These are phyloP conservation scores for Nasonia oneida DNA, from an alignment of 2,888 invertebrate species.

Conservation along the genomic window DNA sequence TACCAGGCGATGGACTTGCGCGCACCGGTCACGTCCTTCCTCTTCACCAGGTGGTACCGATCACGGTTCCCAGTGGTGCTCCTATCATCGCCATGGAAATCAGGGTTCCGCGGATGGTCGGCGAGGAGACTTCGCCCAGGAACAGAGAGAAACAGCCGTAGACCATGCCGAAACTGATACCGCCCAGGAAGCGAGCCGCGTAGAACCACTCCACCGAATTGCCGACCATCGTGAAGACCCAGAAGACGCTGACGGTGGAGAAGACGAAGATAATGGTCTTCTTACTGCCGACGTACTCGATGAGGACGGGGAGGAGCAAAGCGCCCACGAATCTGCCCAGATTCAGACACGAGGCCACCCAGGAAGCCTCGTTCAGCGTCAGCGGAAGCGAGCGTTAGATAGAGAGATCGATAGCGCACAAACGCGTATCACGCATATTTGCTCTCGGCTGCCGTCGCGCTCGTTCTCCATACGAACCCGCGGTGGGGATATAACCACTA, in stretches of 20 bases:
- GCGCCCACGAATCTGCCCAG: conserved; percentile 68
- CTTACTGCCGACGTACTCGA: conserved; percentile 65
- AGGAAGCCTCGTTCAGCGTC: conserved; percentile 66
- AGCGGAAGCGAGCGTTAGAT: conserved; percentile 51
- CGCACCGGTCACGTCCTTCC: not conserved
- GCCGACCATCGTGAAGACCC: conserved; percentile 65
- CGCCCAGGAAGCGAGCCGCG: conserved; percentile 63
- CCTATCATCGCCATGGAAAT: conserved; percentile 70
- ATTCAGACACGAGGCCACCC: conserved; percentile 68
- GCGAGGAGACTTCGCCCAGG: conserved; percentile 70
- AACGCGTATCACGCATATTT: conserved; percentile 24
- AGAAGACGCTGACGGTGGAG: conserved; percentile 63
- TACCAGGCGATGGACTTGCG: conserved; percentile 41
- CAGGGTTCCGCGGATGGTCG: conserved; percentile 70
- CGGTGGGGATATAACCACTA: not conserved
- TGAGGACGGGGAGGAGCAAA: conserved; percentile 62
- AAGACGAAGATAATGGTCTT: conserved; percentile 63
- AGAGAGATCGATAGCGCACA: conserved; percentile 35
- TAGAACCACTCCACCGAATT: conserved; percentile 66
- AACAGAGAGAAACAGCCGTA: conserved; percentile 68
- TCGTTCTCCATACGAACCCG: too few relatives aligned
- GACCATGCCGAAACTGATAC: conserved; percentile 68
- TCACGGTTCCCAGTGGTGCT: conserved; percentile 68
- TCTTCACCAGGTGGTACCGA: conserved; percentile 67
- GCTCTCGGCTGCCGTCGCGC: not conserved